Evolutionary conservation across 2,113 vertebrate species (phyloP).

Genomic region (Chitala chitala): DNA sequence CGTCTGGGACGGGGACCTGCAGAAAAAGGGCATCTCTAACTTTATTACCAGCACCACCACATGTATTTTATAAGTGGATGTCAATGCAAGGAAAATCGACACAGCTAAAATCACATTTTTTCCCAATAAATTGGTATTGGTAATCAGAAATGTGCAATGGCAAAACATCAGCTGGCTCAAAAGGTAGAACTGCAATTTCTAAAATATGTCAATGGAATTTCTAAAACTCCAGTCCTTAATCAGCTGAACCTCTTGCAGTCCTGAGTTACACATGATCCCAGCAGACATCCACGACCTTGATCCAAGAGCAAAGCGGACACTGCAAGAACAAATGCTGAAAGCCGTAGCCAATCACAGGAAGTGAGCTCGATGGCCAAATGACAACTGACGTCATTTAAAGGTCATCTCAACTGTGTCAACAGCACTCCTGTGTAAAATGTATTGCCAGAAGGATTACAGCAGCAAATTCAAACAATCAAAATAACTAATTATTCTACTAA

Average conservation of each 20-base stretch:
- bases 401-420: not conserved
- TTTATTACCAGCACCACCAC: not conserved
- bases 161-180: not conserved
- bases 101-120: not conserved
- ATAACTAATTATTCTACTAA: not conserved
- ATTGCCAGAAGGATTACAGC: not conserved
- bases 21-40: not conserved
- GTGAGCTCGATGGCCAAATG: too few species aligned
- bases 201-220: not conserved
- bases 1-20: constrained; percentile 46
- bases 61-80: not conserved
- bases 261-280: not conserved
- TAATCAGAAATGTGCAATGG: too few species aligned
- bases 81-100: not conserved
- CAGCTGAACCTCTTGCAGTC: not conserved
- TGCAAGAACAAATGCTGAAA: not conserved
- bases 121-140: not conserved
- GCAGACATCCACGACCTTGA: not conserved
- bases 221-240: not conserved
- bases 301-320: not conserved
- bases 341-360: not conserved
- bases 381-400: not conserved
- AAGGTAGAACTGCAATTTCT: not conserved
- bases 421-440: not conserved
- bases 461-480: not conserved